These are phyloP conservation scores for Atherinosoma microstoma DNA, from an alignment of 2,797 vertebrate species.

Conservation along the genomic window DNA sequence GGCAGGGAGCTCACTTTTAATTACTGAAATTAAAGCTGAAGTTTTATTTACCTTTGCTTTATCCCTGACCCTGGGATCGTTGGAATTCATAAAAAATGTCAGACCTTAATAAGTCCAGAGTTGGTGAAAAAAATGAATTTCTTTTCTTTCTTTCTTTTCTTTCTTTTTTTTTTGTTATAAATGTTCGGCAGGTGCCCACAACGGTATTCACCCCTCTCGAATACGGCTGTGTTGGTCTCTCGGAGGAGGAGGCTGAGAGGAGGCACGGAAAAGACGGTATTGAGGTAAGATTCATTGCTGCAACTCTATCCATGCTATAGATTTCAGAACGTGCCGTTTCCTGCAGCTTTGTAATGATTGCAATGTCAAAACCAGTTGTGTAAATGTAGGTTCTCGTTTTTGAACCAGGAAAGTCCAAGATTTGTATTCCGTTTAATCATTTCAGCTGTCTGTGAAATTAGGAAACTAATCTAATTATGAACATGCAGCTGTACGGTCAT, in stretches of 20 bases:
- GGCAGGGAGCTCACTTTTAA: not conserved
- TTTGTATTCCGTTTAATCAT: not conserved
- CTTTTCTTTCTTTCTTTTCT: conserved; percentile 3
- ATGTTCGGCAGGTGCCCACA: conserved; percentile 88
- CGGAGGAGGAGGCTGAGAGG: conserved; percentile 88
- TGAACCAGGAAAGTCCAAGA: not conserved
- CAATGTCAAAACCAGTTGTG: not conserved
- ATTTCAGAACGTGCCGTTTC: not conserved
- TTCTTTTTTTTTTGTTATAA: not conserved
- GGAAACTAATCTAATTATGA: not conserved
- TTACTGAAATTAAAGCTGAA: not conserved
- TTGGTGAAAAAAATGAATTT: not conserved
- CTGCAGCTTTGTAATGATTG: not conserved
- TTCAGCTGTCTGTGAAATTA: not conserved
- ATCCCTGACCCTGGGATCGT: not conserved
- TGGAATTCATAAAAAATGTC: not conserved
- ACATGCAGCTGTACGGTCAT: not conserved
- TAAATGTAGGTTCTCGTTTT: not conserved
- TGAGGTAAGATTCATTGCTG: conserved; percentile 82
- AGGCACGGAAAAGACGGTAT: conserved; percentile 84
- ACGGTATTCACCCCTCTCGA: conserved; percentile 96
- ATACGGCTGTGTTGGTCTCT: conserved; percentile 94
- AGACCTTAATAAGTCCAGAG: not conserved
- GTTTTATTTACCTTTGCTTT: not conserved
- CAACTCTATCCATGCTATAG: not conserved